phyloP scores from a whole-genome alignment of 2,113 vertebrate species.

The Lepus timidus region DNA sequence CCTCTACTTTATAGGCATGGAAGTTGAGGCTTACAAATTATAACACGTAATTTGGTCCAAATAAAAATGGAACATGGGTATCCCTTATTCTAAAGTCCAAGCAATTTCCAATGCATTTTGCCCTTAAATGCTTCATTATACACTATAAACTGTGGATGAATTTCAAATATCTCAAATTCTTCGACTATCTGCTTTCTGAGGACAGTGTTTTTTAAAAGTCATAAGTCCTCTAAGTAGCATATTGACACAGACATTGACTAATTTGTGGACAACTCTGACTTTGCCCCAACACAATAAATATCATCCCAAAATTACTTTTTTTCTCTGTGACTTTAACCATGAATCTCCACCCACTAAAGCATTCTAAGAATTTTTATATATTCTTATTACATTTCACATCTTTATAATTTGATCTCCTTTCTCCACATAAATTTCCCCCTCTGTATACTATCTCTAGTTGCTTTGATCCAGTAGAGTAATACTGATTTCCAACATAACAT shows the following conservation, averaged over 20 bases:
- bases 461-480: background rate
- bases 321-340: background rate
- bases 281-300: background rate
- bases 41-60: conserved; percentile 6
- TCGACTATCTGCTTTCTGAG: background rate
- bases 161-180: background rate
- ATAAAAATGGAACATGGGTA: background rate
- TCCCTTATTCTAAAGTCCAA: background rate
- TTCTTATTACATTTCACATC: background rate
- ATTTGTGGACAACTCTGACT: background rate
- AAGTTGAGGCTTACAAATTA: background rate
- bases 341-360: background rate
- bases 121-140: background rate
- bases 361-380: background rate
- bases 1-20: background rate
- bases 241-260: background rate
- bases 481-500: background rate
- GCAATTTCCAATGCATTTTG: background rate
- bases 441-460: background rate
- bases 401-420: background rate
- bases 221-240: background rate
- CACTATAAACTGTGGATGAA: background rate
- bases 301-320: background rate
- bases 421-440: background rate
- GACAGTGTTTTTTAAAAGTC: background rate